Conservation (phyloP, 2,113 vertebrate genomes). For the Polyodon spathula region DNA sequence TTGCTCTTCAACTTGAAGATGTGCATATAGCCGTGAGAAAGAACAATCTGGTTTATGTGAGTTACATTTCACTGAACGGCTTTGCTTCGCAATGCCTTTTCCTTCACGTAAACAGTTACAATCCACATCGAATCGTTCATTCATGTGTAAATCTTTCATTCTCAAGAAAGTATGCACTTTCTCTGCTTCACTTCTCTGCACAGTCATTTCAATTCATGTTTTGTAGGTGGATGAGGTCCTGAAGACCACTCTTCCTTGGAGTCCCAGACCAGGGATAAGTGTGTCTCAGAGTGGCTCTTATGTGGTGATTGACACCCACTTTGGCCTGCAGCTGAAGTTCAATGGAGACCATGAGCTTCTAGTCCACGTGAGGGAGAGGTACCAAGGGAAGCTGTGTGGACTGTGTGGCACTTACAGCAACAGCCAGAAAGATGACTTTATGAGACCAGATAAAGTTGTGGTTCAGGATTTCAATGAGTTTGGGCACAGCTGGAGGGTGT, state of each 20-base stretch:
- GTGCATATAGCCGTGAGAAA: constrained; percentile 49
- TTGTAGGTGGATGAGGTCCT: no score
- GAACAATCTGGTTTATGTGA: constrained; percentile 57
- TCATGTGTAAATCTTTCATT: no score
- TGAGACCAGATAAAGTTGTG: constrained; percentile 41
- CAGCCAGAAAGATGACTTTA: constrained; percentile 52
- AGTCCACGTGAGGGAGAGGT: constrained; percentile 55
- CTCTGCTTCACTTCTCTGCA: no score
- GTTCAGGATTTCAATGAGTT: constrained; percentile 40
- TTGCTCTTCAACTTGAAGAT: constrained; percentile 46
- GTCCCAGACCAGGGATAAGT: constrained; percentile 26
- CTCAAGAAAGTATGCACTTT: no score
- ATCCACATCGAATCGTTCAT: no score
- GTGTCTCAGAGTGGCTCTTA: constrained; percentile 29
- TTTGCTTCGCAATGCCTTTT: no score
- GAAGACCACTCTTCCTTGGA: constrained; percentile 42
- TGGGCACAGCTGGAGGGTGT: constrained; percentile 55
- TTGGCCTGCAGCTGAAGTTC: constrained; percentile 54
- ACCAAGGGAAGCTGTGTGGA: constrained; percentile 52
- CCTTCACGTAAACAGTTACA: no score
- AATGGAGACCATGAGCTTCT: constrained; percentile 51
- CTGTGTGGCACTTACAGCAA: constrained; percentile 60
- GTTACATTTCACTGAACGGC: constrained; percentile 22
- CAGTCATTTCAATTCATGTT: no score
- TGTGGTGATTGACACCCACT: constrained; percentile 40